Evolutionary conservation across 1,140 invertebrate genomes (phyloP).

Genomic region (Spodoptera litura): DNA sequence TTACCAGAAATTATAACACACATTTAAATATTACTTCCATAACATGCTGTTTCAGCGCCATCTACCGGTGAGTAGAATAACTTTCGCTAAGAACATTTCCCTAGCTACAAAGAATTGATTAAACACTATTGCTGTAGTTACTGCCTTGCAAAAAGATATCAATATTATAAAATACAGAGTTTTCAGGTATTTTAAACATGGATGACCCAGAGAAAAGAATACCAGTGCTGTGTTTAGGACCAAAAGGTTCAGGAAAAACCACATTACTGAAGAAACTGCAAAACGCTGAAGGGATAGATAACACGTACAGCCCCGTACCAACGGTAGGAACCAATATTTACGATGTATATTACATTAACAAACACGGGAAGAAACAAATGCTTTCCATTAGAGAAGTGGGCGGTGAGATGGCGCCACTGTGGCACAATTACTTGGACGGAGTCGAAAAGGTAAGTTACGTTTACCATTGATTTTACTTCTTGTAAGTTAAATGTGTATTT

Average conservation of each 20-base stretch:
- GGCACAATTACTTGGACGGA: constrained; percentile 90
- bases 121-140: constrained; percentile 47
- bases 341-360: constrained; percentile 87
- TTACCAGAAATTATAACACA: neutral
- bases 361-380: constrained; percentile 82
- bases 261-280: constrained; percentile 91
- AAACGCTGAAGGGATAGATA: constrained; percentile 88
- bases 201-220: constrained; percentile 81
- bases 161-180: too few relatives aligned
- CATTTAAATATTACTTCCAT: neutral
- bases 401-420: constrained; percentile 92
- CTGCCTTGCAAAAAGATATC: neutral
- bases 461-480: too few relatives aligned
- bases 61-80: constrained; percentile 63
- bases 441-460: constrained; percentile 87
- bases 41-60: constrained; percentile 49
- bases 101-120: constrained; percentile 56
- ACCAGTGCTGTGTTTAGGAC: constrained; percentile 90
- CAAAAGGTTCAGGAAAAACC: constrained; percentile 92
- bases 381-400: constrained; percentile 89
- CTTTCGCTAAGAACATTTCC: constrained; percentile 12
- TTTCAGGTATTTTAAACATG: constrained; percentile 52
- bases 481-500: neutral
- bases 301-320: constrained; percentile 90
- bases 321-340: constrained; percentile 93